These are phyloP conservation scores for Sinonovacula constricta DNA, from an alignment of 1,140 invertebrate genomes.

Conservation along the genomic window DNA sequence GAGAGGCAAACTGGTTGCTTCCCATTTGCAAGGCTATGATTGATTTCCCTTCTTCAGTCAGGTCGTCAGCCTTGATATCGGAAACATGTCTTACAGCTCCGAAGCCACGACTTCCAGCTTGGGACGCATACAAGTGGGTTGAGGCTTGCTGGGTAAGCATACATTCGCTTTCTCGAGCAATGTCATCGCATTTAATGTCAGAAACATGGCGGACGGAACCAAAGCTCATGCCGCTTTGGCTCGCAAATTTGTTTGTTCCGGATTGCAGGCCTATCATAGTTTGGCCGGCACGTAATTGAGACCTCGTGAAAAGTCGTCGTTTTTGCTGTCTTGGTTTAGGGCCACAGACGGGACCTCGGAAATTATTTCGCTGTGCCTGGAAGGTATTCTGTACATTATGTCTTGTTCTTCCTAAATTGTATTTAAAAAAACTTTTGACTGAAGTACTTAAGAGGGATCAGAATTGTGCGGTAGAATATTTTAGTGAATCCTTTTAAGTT, in stretches of 20 bases:
- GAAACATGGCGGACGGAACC: constrained; percentile 74
- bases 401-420: not conserved
- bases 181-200: constrained; percentile 74
- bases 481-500: not conserved
- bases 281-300: constrained; percentile 93
- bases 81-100: constrained; percentile 94
- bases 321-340: constrained; percentile 94
- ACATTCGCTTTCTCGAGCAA: constrained; percentile 83
- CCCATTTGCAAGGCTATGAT: constrained; percentile 95
- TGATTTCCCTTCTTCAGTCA: constrained; percentile 82
- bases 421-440: not conserved
- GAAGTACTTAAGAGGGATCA: not conserved
- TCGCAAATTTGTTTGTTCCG: constrained; percentile 87
- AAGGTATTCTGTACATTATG: constrained; percentile 29
- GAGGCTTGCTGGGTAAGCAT: constrained; percentile 96
- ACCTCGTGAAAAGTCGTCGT: constrained; percentile 87
- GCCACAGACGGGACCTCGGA: constrained; percentile 80
- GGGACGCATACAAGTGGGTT: constrained; percentile 93
- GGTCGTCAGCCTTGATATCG: constrained; percentile 71
- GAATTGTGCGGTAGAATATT: not conserved
- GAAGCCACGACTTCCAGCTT: constrained; percentile 93
- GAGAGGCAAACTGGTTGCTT: constrained; percentile 87
- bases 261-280: constrained; percentile 89
- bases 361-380: constrained; percentile 72
- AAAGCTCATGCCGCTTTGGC: constrained; percentile 75